Evolutionary conservation across 2,797 vertebrate species (phyloP), one percentile per base, ranked within the genome.

Genomic region (Percopsis omiscomaycus): DNA sequence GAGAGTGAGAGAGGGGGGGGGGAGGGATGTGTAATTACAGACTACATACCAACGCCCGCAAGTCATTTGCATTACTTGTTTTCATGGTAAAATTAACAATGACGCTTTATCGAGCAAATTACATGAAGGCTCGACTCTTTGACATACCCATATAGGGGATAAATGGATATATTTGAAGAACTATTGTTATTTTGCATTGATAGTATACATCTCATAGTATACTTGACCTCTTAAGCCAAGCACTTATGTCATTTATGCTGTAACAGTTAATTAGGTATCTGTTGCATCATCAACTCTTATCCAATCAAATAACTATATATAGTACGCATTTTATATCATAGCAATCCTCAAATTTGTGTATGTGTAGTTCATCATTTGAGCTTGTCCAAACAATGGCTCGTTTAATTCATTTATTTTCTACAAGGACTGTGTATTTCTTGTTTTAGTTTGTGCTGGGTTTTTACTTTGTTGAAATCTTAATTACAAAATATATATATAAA

Each of bases 21-120:
- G 57, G 55, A 65, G 47, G 27, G 66, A 79, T 68, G 77, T 85
- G 81, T 90, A 84, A 87, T 91, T 85, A 87, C 82, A 86, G 82
- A 84, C 84, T 87, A 88, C 86, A 86, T 80, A 86, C 77, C 77
- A 82, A 85, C 82, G 84, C 83, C 75, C 72, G 58, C 55, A 75
- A 55, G 70, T 86, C 59, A 84, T 89, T 84, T 83, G 85, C 81
- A 83, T 84, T 66, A 81, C 74, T 83, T 77, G 66, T 79, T 78
- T 71, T 79, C 69, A 81, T 71, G 78, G 22, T 22, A 22, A 22
- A 22, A 22, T 78, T 83, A 85, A 82, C 82, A 81, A 83, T 69
- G 66, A 71, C 53, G 81, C 88, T 82, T 79, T 76, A 77, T 82
- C 67, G 74, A 61, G 68, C 57, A 49, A 11, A 77, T 55, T 70